Base-by-base conservation (phyloP, 2,113 vertebrate species). In the Phoxinus phoxinus region DNA sequence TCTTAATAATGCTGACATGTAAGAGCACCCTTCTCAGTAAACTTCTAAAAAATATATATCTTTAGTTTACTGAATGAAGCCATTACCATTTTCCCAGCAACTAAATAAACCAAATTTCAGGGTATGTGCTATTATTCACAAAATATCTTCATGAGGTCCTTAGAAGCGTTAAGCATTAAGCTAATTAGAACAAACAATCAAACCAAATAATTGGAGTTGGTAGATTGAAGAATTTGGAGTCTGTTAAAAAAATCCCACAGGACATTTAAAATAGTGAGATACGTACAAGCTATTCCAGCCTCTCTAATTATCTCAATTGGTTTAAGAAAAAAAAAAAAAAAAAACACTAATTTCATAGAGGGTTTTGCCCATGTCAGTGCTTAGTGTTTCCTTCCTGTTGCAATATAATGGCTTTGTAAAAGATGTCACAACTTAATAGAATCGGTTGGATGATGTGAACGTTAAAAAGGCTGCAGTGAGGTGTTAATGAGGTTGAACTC, bases 401-500 rank as follows among this genome's bases (percentile, higher is more conserved):
- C 56, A 59, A 87, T 92, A 91, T 89, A 91, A 91, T 90, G 89
- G 87, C 88, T 93, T 93, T 87, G 84, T 90, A 93, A 89, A 93
- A 92, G 89, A 92, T 93, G 93, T 92, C 90, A 84, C 85, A 87
- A 89, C 90, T 90, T 94, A 93, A 92, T 92, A 87, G 90, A 92
- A 92, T 91, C 90, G 72, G 48, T 93, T 92, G 92, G 89, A 92
- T 95, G 90, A 91, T 90, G 90, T 89, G 89, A 86, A 92, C 90
- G 87, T 91, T 93, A 93, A 94, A 93, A 92, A 91, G 91, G 89
- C 53, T 56, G 21, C 86, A 21, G 90, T 93, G 91, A 93, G 90
- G 90, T 88, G 89, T 86, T 93, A 94, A 94, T 93, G 89, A 94
- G 88, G 91, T 90, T 89, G 89, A 91, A 91, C 90, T 89, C 90